phyloP scores from a whole-genome alignment of 2,797 vertebrate genomes.

The Catamblyrhynchus diadema region DNA sequence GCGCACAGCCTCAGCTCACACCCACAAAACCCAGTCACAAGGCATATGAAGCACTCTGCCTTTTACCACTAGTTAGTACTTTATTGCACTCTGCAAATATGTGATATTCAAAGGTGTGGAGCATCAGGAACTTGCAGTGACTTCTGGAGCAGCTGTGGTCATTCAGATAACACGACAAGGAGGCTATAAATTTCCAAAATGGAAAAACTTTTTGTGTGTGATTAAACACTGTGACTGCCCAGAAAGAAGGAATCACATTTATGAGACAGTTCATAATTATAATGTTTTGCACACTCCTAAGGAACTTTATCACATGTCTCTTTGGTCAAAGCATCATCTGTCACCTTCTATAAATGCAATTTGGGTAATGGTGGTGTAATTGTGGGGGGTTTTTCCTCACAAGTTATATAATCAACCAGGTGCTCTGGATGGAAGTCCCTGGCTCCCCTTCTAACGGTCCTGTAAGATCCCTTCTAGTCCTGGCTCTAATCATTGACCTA shows the following conservation, averaged over 20 bases:
- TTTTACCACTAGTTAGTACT: neutral
- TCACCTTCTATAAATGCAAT: neutral
- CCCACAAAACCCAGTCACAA: neutral
- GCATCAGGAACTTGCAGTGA: neutral
- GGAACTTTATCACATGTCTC: neutral
- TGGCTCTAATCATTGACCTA: neutral
- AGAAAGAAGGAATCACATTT: neutral
- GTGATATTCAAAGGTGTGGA: neutral
- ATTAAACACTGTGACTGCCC: neutral
- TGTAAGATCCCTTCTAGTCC: neutral
- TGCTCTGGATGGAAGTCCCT: neutral
- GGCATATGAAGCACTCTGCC: neutral
- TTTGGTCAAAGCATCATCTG: neutral
- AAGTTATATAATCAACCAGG: neutral
- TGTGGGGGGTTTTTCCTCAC: fast-evolving
- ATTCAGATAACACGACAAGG: neutral
- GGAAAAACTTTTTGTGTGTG: neutral
- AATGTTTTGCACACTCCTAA: neutral
- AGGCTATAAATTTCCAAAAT: neutral
- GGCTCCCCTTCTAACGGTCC: neutral
- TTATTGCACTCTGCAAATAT: neutral
- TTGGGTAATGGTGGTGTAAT: neutral
- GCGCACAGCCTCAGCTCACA: neutral
- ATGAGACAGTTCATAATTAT: neutral
- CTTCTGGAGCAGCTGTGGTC: neutral